Base-by-base conservation (phyloP, 2,113 vertebrate species). In the Myiopsitta monachus region DNA sequence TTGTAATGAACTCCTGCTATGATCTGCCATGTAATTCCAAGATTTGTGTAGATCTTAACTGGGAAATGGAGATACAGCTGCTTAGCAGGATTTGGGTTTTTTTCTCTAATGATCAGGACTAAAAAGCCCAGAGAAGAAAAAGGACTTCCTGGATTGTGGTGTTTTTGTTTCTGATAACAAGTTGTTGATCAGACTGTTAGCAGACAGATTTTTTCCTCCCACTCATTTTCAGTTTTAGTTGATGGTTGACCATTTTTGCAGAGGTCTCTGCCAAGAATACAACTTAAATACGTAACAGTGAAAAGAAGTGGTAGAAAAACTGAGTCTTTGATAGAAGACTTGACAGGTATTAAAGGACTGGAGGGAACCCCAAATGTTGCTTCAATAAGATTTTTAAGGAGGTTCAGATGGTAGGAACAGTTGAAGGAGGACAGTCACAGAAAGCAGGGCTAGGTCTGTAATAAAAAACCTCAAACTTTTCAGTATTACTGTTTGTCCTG, bases 131-230 rank as follows among this genome's bases (percentile, higher is more conserved):
- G n/a, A 54, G 76, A 90, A 67, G 67, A 26, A 41, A 26, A 36
- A 81, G 49, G 26, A 51, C 49, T 83, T 87, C 41, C 47, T 36
- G 41, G 74, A 26, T 27, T 91, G 26, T 73, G 47, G 8, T 87
- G 31, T 85, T 92, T 93, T 92, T 92, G 76, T 94, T 96, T 96
- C 75, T 77, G 16, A 18, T 91, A 83, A 69, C 91, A 91, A 69
- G 49, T 39, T 94, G 78, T 87, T 97, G 93, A 87, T 95, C 87
- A 95, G 63, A 76, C 54, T 85, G 90, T 59, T 93, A 87, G 78
- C 57, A 95, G 75, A 77, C 92, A 94, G 88, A 92, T 95, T 93
- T 94, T 94, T 94, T 66, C 85, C 67, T 93, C 92, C 91, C 74
- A 91, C 82, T 9, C 24, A 26, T 52, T 39, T 63, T 97, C 27